Percentiles rank a stretch among this genome's conserved stretches.
phyloP scores from a whole-genome alignment of 2,888 invertebrate species.

The Sinotaia quadrata region DNA sequence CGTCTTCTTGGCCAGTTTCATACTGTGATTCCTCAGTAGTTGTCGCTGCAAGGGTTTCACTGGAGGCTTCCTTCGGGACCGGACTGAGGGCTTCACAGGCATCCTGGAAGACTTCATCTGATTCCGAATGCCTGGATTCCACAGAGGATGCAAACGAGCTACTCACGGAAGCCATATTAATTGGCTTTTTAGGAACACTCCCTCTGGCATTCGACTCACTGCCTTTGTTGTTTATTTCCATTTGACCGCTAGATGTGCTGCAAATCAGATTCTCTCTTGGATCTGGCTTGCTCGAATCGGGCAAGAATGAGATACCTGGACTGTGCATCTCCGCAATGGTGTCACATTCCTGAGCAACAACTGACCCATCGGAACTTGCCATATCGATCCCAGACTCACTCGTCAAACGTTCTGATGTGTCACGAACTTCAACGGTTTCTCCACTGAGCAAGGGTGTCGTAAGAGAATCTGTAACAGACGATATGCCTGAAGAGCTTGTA shows the following conservation, averaged over 20 bases:
- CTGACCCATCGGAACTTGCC: conserved; percentile 16
- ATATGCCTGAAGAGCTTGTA: neutral
- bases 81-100: neutral
- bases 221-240: too few species aligned
- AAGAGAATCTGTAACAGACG: neutral
- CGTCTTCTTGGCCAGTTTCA: conserved; percentile 5
- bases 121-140: conserved; percentile 15
- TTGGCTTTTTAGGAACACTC: neutral
- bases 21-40: neutral
- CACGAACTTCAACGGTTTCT: neutral
- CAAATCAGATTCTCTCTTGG: too few species aligned
- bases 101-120: conserved; percentile 27
- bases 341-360: conserved; percentile 17
- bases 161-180: conserved; percentile 9
- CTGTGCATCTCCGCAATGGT: neutral
- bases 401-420: neutral
- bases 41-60: neutral
- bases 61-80: neutral
- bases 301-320: conserved; percentile 1
- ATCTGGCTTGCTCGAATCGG: too few species aligned
- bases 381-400: conserved; percentile 15
- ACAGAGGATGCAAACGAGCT: conserved; percentile 20
- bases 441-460: neutral
- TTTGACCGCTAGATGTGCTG: too few species aligned
- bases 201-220: too few species aligned